phyloP scores from a whole-genome alignment of 2,797 vertebrate genomes.

The Garrulus glandarius region DNA sequence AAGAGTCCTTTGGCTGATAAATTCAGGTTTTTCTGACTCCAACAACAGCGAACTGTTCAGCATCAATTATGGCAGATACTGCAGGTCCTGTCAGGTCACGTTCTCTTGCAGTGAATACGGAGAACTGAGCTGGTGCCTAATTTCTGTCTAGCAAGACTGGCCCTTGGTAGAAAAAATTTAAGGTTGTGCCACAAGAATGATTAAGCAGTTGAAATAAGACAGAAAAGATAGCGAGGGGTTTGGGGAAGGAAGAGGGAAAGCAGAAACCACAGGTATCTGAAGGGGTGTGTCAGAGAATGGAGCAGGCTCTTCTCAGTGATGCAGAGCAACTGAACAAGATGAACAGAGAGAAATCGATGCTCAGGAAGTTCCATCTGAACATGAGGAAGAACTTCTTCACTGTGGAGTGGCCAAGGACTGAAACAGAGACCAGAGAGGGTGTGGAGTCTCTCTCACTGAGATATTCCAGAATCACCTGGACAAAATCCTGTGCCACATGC shows the following conservation, averaged over 20 bases:
- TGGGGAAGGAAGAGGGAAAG: not conserved
- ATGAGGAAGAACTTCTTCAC: not conserved
- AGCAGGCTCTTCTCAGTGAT: not conserved
- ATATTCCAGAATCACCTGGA: not conserved
- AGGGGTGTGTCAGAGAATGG: not conserved
- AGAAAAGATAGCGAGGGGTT: not conserved
- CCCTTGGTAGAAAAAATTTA: not conserved
- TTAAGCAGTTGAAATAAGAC: not conserved
- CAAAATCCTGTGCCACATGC: not conserved
- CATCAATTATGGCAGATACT: not conserved
- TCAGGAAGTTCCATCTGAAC: not conserved
- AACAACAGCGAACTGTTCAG: not conserved
- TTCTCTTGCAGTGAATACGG: fast-evolving
- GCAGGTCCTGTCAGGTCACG: not conserved
- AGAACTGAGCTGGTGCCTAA: not conserved
- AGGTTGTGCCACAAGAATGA: not conserved
- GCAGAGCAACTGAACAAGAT: not conserved
- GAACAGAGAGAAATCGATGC: not conserved
- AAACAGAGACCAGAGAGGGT: not conserved
- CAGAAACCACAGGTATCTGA: not conserved
- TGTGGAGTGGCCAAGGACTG: not conserved
- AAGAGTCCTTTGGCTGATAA: not conserved
- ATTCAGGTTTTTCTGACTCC: not conserved
- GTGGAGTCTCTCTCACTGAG: not conserved
- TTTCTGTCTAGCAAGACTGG: not conserved